These are phyloP conservation scores for Cryptophagus acutangulus DNA, from an alignment of 2,888 invertebrate genomes.

Conservation along the genomic window DNA sequence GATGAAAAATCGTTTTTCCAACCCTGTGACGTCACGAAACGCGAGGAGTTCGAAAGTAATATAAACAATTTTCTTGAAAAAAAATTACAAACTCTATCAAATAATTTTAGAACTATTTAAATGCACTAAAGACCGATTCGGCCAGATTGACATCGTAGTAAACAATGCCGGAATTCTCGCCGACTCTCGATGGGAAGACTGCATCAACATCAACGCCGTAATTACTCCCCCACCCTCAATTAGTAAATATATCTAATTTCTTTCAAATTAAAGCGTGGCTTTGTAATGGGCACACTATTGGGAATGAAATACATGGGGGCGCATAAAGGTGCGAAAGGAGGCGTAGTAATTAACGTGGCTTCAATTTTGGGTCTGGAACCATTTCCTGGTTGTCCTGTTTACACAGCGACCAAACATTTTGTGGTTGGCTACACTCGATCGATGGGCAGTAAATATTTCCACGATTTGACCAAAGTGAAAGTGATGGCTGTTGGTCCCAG, in stretches of 20 bases:
- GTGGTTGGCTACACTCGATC: slow-evolving; percentile 50
- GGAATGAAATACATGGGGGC: slow-evolving; percentile 55
- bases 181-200: slow-evolving; percentile 37
- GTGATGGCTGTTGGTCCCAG: slow-evolving; percentile 42
- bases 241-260: not conserved
- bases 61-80: not conserved
- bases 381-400: slow-evolving; percentile 53
- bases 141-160: slow-evolving; percentile 46
- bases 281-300: slow-evolving; percentile 47
- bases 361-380: slow-evolving; percentile 56
- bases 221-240: slow-evolving; percentile 13
- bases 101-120: slow-evolving; percentile 33
- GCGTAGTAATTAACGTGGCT: slow-evolving; percentile 59
- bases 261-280: slow-evolving; percentile 36
- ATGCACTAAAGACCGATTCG: slow-evolving; percentile 34
- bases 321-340: slow-evolving; percentile 54
- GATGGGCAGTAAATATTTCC: slow-evolving; percentile 41
- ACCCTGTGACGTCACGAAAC: slow-evolving; percentile 51
- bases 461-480: slow-evolving; percentile 34
- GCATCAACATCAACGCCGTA: slow-evolving; percentile 45
- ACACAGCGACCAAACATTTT: slow-evolving; percentile 55
- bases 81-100: not conserved
- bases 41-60: slow-evolving; percentile 37
- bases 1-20: slow-evolving; percentile 48
- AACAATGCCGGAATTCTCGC: slow-evolving; percentile 49